Evolutionary conservation across 2,888 invertebrate genomes (phyloP).

Genomic region (Heteromyza rotundicornis): DNA sequence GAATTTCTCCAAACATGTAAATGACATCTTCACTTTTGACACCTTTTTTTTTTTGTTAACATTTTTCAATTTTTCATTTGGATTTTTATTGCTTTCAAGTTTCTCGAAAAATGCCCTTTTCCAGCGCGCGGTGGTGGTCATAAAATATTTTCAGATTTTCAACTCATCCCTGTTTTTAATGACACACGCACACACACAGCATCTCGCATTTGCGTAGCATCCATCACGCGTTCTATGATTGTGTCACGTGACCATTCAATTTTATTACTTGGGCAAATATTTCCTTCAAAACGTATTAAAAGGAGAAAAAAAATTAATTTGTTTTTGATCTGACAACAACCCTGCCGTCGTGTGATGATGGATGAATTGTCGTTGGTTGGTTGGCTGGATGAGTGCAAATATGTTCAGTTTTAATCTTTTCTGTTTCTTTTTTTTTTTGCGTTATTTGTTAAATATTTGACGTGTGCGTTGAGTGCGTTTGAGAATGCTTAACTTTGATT

Average conservation of each 20-base stretch:
- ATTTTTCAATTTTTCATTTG: not conserved
- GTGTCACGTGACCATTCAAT: not conserved
- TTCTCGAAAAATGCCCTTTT: not conserved
- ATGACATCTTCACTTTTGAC: not conserved
- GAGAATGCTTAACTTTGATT: not conserved
- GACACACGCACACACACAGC: too few species aligned
- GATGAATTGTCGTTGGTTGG: too few species aligned
- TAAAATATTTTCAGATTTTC: not conserved
- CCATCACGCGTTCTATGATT: not conserved
- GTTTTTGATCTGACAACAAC: too few species aligned
- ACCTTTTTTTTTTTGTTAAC: not conserved
- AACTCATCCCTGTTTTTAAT: not conserved
- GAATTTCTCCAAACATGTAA: too few species aligned
- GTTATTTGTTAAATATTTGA: slow-evolving; percentile 8
- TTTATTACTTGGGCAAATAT: not conserved
- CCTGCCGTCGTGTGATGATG: too few species aligned
- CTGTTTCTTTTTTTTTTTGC: slow-evolving; percentile 4
- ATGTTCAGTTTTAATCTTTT: not conserved
- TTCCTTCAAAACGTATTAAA: too few species aligned
- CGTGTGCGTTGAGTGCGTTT: not conserved
- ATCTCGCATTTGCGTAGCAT: too few species aligned
- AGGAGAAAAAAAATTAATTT: too few species aligned
- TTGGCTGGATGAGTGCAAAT: too few species aligned
- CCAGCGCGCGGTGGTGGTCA: not conserved
- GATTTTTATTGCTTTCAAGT: not conserved